Conservation (phyloP, 2,113 vertebrate genomes). For the Clupea harengus region DNA sequence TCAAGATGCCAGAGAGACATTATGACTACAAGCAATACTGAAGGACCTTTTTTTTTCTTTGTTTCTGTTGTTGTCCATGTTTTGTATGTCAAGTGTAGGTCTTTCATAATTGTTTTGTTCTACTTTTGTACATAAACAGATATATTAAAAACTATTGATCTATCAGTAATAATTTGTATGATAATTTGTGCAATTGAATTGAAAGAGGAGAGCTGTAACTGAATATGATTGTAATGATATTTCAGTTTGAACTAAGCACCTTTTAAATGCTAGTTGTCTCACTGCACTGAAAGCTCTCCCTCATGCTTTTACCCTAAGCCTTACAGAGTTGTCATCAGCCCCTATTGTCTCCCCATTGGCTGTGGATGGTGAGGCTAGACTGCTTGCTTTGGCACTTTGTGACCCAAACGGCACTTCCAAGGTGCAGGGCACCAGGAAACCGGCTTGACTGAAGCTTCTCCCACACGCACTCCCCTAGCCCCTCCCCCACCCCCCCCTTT, state of each 20-base stretch:
- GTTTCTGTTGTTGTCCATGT: background rate
- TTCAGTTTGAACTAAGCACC: background rate
- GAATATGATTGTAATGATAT: constrained; percentile 6
- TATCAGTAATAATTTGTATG: background rate
- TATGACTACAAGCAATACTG: background rate
- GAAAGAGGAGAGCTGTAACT: background rate
- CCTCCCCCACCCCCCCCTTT: constrained; percentile 32
- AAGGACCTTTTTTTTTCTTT: constrained; percentile 12
- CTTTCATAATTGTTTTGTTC: background rate
- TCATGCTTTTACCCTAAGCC: background rate
- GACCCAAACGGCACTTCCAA: constrained; percentile 22
- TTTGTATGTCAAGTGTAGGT: background rate
- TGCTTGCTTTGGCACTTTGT: constrained; percentile 38
- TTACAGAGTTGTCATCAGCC: background rate
- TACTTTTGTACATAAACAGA: background rate
- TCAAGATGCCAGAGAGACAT: constrained; percentile 2
- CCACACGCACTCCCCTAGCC: constrained; percentile 19
- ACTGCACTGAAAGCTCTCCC: constrained; percentile 12
- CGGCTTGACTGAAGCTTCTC: constrained; percentile 32
- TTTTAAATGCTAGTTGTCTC: constrained; percentile 9
- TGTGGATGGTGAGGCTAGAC: constrained; percentile 64
- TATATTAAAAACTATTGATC: background rate
- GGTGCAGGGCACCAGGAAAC: constrained; percentile 19
- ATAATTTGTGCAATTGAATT: background rate
- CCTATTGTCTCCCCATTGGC: constrained; percentile 44